Evolutionary conservation across 2,113 vertebrate species (phyloP).

Genomic region (Gobio gobio): DNA sequence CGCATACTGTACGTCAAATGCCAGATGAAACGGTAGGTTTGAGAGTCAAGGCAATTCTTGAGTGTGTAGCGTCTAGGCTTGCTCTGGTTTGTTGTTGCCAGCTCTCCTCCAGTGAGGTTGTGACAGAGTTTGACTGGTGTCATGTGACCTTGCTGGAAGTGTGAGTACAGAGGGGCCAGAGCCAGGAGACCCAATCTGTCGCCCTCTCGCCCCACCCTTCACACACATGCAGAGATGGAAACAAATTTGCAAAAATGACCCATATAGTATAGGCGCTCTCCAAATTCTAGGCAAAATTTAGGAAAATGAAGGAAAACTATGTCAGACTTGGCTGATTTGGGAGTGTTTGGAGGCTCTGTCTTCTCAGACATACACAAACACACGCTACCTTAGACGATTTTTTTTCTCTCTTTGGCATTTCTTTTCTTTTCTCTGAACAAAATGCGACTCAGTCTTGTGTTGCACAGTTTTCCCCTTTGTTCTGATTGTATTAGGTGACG

Average conservation of each 20-base stretch:
- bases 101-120: constrained; percentile 47
- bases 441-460: not conserved
- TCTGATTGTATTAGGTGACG: constrained; percentile 40
- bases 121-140: constrained; percentile 54
- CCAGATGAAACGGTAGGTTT: constrained; percentile 4
- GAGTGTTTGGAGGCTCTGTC: not conserved
- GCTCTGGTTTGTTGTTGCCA: constrained; percentile 41
- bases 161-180: constrained; percentile 63
- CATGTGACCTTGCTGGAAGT: constrained; percentile 70
- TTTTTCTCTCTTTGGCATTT: not conserved
- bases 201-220: constrained; percentile 32
- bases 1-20: constrained; percentile 9
- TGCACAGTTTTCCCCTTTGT: constrained; percentile 37
- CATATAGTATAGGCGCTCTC: not conserved
- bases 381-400: not conserved
- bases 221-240: constrained; percentile 43
- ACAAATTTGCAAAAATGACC: constrained; percentile 20
- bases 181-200: constrained; percentile 65
- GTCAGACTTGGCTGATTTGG: not conserved
- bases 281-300: constrained; percentile 16
- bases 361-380: not conserved
- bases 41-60: not conserved
- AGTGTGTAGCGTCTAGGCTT: not conserved
- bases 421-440: constrained; percentile 7
- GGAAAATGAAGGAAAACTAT: constrained; percentile 9